phyloP scores from a whole-genome alignment of 2,113 vertebrate species.

The Capricornis sumatraensis region DNA sequence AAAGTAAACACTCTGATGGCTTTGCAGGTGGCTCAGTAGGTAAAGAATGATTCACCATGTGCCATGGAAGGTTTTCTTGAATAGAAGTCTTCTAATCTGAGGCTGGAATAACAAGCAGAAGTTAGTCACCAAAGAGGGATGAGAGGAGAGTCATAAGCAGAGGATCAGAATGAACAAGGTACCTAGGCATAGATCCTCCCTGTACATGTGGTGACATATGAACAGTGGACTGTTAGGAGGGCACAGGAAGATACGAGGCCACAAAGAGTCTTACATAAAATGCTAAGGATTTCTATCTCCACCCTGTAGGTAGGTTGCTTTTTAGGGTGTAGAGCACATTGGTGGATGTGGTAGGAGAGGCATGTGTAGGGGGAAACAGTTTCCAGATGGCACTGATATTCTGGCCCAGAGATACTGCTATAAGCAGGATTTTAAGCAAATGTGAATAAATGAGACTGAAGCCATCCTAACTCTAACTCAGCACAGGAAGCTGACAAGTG shows the following conservation, averaged over 20 bases:
- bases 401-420: background rate
- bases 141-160: background rate
- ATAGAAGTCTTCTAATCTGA: background rate
- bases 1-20: background rate
- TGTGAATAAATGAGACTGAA: background rate
- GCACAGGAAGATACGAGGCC: background rate
- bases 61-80: background rate
- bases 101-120: background rate
- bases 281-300: background rate
- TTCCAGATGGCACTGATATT: background rate
- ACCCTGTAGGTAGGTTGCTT: background rate
- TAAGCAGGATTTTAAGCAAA: background rate
- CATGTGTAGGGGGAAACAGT: background rate
- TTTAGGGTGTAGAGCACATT: background rate
- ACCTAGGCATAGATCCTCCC: background rate
- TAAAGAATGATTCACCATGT: background rate
- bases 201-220: accelerated
- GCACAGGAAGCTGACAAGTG: background rate
- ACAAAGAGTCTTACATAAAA: background rate
- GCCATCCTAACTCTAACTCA: background rate
- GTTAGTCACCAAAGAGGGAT: background rate
- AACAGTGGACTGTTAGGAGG: background rate
- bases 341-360: background rate
- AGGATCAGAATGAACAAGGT: background rate
- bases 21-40: background rate